Evolutionary conservation across 2,113 vertebrate genomes (phyloP).

Genomic region (Gila orcuttii): DNA sequence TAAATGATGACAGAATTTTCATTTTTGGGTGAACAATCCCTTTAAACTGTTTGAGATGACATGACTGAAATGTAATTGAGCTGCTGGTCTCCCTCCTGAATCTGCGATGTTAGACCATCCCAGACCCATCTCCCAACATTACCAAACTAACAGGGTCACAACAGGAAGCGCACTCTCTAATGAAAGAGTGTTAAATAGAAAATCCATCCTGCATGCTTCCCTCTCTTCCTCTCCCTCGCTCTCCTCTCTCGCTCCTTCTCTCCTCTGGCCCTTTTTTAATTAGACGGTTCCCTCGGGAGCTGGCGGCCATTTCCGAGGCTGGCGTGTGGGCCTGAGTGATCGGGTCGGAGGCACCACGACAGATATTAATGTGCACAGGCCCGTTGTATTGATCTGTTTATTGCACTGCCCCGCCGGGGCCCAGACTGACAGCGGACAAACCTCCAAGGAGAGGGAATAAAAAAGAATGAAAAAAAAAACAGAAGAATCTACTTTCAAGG

Average conservation of each 20-base stretch:
- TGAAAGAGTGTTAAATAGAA: conserved; percentile 75
- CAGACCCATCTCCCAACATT: conserved; percentile 66
- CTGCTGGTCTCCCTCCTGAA: conserved; percentile 49
- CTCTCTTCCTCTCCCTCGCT: conserved; percentile 65
- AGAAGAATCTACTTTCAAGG: not conserved
- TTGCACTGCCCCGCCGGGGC: conserved; percentile 77
- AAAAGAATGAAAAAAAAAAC: conserved; percentile 16
- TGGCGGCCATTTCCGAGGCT: conserved; percentile 79
- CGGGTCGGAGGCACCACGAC: conserved; percentile 72
- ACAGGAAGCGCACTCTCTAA: conserved; percentile 79
- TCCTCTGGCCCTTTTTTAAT: conserved; percentile 75
- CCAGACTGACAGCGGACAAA: conserved; percentile 76
- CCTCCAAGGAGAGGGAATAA: conserved; percentile 47
- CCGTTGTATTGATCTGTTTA: conserved; percentile 84
- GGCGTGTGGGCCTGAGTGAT: conserved; percentile 73
- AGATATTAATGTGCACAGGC: conserved; percentile 82
- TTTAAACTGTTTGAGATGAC: not conserved
- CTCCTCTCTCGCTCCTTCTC: conserved; percentile 40
- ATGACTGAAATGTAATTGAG: conserved; percentile 12
- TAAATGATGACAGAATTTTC: no score
- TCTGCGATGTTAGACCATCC: conserved; percentile 70
- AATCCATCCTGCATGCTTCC: conserved; percentile 73
- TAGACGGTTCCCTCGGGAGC: conserved; percentile 79
- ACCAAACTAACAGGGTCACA: conserved; percentile 60
- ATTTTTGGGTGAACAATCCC: no score